Evolutionary conservation across 1,140 invertebrate species (phyloP), one percentile per base, ranked within the genome.

Genomic region (Zaprionus africanus): DNA sequence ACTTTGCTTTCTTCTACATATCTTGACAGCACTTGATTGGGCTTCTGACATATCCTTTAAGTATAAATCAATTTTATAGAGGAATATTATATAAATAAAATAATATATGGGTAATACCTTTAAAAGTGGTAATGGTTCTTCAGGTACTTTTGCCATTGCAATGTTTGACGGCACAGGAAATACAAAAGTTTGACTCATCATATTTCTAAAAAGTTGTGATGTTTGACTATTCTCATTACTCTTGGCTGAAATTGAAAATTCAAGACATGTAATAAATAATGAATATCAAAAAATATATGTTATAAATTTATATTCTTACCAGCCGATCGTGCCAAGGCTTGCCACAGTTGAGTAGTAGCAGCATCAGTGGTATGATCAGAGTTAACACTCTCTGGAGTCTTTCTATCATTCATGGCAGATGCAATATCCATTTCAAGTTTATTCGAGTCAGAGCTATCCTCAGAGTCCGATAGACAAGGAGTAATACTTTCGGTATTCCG

Each of bases 161-260:
- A 87, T 78, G 57, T 81, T 60, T 79, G 91, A 94, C 31, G 93
- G 95, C 88, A 93, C 94, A 43, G 93, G 95, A 93, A 96, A 96
- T 49, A 95, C 96, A 43, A 96, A 94, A 88, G 95, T 95, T 78
- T 96, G 94, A 92, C 95, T 96, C 76, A 97, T 96, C 53, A 97
- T 93, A 79, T 95, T 94, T 70, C 96, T 93, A 15, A 97, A 92
- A 17, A 97, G 88, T 88, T 96, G 96, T 53, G 95, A 96, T 1
- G 96, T 95, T 86, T 96, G 96, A 7, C 95, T 95, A 53, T 93
- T 93, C 43, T 90, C 85, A 43, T 84, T 88, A 56, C 49, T 81
- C 78, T 91, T 91, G 46, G 84, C 81, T 84, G 28, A n/a, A 76
- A 69, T 22, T 49, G 17, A 46, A 11, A 19, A 58, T 63, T 12